Base-by-base conservation (phyloP, 2,888 invertebrate species). In the Bembecia ichneumoniformis region DNA sequence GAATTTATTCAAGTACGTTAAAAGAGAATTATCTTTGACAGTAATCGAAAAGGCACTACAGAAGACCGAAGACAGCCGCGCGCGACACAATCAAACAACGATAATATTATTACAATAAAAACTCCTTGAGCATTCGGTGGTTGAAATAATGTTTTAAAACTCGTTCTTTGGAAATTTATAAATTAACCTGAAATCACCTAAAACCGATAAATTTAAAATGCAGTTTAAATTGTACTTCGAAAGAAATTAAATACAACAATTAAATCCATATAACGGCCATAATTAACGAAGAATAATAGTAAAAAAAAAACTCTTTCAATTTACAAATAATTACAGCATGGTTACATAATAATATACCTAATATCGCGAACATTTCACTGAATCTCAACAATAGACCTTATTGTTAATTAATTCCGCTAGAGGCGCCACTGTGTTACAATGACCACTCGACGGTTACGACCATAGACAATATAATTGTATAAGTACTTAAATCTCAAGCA, bases 21-120 rank as follows among this genome's bases (percentile, higher is more conserved):
- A 20, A 5, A 28, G 20, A 28, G 7, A 28, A 28, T 28, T 7
- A 28, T 7, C 7, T 28, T 28, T 28, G 28, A 57, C 48, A 57
- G 59, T 54, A 52, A n/a, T 53, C 45, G 51, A 63, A 68, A 76
- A 77, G 74, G 74, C 77, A 75, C 76, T 76, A 72, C 71, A 62
- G 70, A 70, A 71, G 68, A 68, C 62, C 55, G 47, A 47, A 49
- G 51, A 43, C 48, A 51, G 46, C 50, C 50, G 44, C 54, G 51
- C 49, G 51, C 54, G 58, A 59, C 43, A 55, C 55, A 45, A 35
- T 47, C n/a, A 47, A 15, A 45, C 40, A 56, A 56, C 55, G 47
- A 52, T 54, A 51, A 58, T 51, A 44, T 58, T 55, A 56, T 52
- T 54, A 63, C 56, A 61, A 55, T 58, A 60, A 59, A 60, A n/a